A percentile compares a stretch with the other conserved stretches of the same genome.
phyloP scores from a whole-genome alignment of 2,888 invertebrate species.

The Crossocerus cetratus region DNA sequence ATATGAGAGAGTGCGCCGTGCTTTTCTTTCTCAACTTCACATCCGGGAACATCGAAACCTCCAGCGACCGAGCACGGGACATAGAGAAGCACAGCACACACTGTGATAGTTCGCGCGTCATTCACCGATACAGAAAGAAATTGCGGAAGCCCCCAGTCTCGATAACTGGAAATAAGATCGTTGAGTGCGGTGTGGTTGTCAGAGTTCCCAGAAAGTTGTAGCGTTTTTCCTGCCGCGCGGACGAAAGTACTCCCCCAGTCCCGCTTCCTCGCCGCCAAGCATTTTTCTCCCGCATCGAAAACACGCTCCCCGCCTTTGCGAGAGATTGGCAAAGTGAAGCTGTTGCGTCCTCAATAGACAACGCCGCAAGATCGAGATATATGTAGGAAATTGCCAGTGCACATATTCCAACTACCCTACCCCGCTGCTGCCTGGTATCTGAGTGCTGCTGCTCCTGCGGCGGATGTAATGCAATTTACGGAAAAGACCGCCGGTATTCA shows the following conservation, averaged over 20 bases:
- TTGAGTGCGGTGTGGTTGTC: background rate
- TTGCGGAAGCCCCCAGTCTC: background rate
- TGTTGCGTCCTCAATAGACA: slow-evolving; percentile 18
- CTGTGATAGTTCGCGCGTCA: background rate
- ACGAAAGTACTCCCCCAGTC: slow-evolving; percentile 7
- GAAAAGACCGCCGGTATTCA: background rate
- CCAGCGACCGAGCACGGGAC: background rate
- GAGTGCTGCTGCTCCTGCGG: background rate
- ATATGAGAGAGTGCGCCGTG: too few species aligned
- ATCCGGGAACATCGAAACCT: too few species aligned
- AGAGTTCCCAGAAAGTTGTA: background rate
- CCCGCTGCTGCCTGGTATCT: background rate
- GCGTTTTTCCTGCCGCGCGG: too few species aligned
- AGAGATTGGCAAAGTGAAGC: background rate
- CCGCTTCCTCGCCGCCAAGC: slow-evolving; percentile 2
- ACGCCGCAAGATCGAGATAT: slow-evolving; percentile 19
- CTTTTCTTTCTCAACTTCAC: too few species aligned
- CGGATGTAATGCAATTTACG: slow-evolving; percentile 19
- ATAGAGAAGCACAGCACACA: background rate
- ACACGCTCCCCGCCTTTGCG: background rate
- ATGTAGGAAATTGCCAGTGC: slow-evolving; percentile 34
- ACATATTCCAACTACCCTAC: slow-evolving; percentile 5
- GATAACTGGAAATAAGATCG: slow-evolving; percentile 2
- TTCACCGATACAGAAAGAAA: background rate
- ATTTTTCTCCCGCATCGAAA: slow-evolving; percentile 2